phyloP scores from a whole-genome alignment of 2,113 vertebrate species.

The Myanophis thanlyinensis region DNA sequence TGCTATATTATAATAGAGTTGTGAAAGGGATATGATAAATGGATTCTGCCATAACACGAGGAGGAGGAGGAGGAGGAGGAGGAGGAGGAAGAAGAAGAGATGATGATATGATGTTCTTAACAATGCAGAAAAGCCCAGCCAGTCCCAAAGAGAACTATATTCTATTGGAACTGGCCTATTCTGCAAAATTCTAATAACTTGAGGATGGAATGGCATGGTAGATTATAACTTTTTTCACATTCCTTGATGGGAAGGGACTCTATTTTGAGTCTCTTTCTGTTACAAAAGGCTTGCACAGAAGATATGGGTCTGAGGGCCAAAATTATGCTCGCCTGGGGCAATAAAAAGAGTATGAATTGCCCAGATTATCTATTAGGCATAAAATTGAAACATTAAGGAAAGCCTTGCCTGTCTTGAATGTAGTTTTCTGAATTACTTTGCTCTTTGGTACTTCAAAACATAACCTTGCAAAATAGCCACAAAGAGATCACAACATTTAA shows the following conservation, averaged over 20 bases:
- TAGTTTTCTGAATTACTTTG: not conserved
- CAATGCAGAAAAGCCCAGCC: not conserved
- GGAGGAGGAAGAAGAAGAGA: too few relatives aligned
- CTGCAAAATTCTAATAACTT: not conserved
- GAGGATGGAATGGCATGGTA: not conserved
- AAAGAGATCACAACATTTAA: not conserved
- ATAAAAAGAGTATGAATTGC: not conserved
- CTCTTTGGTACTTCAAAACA: not conserved
- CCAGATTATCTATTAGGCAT: not conserved
- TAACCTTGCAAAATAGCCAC: not conserved
- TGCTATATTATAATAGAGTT: not conserved
- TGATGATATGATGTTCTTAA: not conserved
- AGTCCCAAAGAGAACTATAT: not conserved
- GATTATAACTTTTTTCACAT: too few relatives aligned
- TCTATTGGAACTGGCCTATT: not conserved
- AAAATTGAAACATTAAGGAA: not conserved
- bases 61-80: not conserved
- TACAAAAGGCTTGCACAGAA: not conserved
- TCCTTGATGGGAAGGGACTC: not conserved
- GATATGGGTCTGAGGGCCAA: not conserved
- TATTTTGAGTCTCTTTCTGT: not conserved
- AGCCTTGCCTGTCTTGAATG: not conserved
- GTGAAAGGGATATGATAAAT: not conserved
- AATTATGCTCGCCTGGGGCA: not conserved
- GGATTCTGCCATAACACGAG: not conserved